Evolutionary conservation across 2,113 vertebrate genomes (phyloP), one percentile per base, ranked within the genome.

Genomic region (Catharus fuscescens): DNA sequence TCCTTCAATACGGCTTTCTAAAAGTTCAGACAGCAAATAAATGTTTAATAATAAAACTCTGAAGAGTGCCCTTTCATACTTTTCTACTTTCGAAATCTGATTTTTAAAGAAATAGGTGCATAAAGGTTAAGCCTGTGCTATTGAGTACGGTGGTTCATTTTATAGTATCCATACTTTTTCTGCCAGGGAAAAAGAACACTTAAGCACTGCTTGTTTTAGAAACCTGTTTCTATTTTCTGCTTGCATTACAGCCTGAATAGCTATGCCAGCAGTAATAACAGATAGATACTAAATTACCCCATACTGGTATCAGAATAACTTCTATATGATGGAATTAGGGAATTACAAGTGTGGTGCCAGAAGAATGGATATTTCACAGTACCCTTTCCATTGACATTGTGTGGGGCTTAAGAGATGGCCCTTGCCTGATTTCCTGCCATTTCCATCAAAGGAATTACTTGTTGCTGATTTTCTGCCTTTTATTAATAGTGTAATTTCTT

Each of bases 191-290:
- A 50, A 50, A 62, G 82, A 90, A 74, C 71, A 62, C 47, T 90
- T 83, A 88, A 90, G 64, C 72, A 67, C 31, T 57, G 61, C 87
- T 95, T 76, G 32, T 59, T 96, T 91, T 94, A 84, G 91, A 88
- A 88, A 57, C 64, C 64, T 48, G 60, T 66, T 94, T 90, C 86
- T 92, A 26, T 94, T 97, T 94, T 94, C 52, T 92, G 2, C 88
- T 86, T 80, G 38, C 57, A 36, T 86, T 86, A 12, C 47, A 74
- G 17, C 13, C 80, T 74, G 76, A 88, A 36, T 34, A 93, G 62
- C 57, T 79, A 5, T 88, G 86, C 67, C 40, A 88, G 76, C 69
- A 74, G 28, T 59, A 78, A 50, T 44, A 47, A n/a, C 70, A 66
- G 8, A 9, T 86, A 47, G 57, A 62, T 69, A 28, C 67, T 86